phyloP scores from a whole-genome alignment of 1,140 invertebrate species.

The Mycetomoellerius zeteki region DNA sequence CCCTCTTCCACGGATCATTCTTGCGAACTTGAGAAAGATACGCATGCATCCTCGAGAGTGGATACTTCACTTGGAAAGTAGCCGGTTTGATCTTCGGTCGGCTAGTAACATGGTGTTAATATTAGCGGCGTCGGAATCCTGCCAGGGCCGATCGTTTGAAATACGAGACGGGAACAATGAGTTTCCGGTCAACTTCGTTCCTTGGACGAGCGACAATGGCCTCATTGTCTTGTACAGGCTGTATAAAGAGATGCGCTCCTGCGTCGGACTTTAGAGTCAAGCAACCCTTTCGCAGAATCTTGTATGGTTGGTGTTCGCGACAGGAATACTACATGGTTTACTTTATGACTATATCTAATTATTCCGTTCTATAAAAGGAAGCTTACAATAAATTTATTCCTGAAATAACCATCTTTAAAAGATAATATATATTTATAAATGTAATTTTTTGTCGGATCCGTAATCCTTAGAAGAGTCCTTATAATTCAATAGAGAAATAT shows the following conservation, averaged over 20 bases:
- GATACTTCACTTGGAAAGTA: conserved; percentile 26
- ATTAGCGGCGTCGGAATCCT: conserved; percentile 70
- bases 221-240: conserved; percentile 67
- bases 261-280: neutral
- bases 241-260: conserved; percentile 73
- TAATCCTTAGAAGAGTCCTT: neutral
- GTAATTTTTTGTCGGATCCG: neutral
- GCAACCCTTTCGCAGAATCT: conserved; percentile 14
- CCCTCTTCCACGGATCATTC: neutral
- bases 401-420: neutral
- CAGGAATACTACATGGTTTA: neutral
- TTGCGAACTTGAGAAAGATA: neutral
- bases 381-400: conserved; percentile 7
- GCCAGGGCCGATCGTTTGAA: conserved; percentile 60
- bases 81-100: conserved; percentile 40
- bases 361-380: neutral
- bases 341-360: conserved; percentile 1
- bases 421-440: neutral
- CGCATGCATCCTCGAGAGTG: neutral
- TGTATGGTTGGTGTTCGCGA: neutral
- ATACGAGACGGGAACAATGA: conserved; percentile 69
- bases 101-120: conserved; percentile 75
- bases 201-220: conserved; percentile 68
- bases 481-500: neutral
- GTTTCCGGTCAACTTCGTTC: conserved; percentile 72